Base-by-base conservation (phyloP, 1,140 invertebrate genomes). In the Rhizoglyphus robini region DNA sequence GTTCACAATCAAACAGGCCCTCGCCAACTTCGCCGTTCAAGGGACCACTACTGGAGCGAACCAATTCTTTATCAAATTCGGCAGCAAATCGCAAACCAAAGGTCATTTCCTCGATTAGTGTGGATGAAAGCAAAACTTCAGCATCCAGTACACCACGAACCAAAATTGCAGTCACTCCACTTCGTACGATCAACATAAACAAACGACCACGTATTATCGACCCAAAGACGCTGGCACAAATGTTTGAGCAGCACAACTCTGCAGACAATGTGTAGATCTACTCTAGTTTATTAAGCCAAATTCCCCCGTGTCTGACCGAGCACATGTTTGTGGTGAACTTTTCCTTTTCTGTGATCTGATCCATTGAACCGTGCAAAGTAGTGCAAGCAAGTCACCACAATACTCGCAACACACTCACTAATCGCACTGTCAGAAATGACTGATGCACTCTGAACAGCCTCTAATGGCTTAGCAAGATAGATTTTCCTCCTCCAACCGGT, bases 171-270 rank as follows among this genome's bases (percentile, higher is more conserved):
- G 51, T 60, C 1, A 60, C 58, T 23, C 58, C 58, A 46, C 29
- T 60, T 13, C 48, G 58, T 32, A 34, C 58, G 32, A 27, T 60
- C 8, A 27, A 32, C 23, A 54, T n/a, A n/a, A 58, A 30, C 27
- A 60, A 60, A 60, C 58, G 58, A 46, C 58, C 31, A 60, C 58
- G 58, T 3, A 32, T 60, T n/a, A 60, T 60, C 29, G 51, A 54
- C 20, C 51, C 51, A 27, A 54, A 54, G 23, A 54, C 20, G 51
- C 20, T 54, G 51, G 51, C 51, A 32, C 51, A 54, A 54, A 54
- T 54, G 51, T 54, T 54, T 54, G 51, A 54, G 20, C 51, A 54
- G 20, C 51, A 54, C 8, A 54, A 54, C 51, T 5, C 51, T 8
- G 23, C 20, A 8, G 51, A 54, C 20, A 32, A 54, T 8, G 51